Evolutionary conservation across 2,113 vertebrate genomes (phyloP).

Genomic region (Bagarius yarrelli): DNA sequence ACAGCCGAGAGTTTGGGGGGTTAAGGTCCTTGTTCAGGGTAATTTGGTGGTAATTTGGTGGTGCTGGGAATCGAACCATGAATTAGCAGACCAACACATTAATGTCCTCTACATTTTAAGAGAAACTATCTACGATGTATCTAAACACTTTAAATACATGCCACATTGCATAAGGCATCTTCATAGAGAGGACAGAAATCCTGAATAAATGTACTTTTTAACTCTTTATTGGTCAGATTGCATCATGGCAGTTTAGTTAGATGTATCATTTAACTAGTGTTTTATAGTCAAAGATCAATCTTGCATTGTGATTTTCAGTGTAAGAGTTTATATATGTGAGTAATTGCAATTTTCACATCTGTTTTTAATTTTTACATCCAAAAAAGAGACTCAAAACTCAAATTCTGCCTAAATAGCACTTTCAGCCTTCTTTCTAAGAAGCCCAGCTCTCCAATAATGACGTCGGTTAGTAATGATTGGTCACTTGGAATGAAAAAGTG

Average conservation of each 20-base stretch:
- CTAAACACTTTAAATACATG: background rate
- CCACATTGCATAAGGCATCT: background rate
- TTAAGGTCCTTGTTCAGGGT: no score
- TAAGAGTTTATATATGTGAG: background rate
- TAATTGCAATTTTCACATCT: background rate
- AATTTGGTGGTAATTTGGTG: no score
- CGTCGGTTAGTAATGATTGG: background rate
- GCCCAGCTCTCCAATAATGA: background rate
- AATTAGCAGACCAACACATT: no score
- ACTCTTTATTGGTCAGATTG: no score
- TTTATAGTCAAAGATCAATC: background rate
- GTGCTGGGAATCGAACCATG: no score
- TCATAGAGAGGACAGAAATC: background rate
- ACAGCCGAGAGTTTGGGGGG: no score
- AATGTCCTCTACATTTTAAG: background rate
- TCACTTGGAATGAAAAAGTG: conserved; percentile 10
- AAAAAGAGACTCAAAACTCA: background rate
- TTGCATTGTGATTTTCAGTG: background rate
- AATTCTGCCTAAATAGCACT: background rate
- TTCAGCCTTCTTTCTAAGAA: background rate
- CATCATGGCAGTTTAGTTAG: background rate
- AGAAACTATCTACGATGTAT: background rate
- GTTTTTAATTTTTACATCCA: no score
- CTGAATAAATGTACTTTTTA: background rate
- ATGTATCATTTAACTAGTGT: background rate